phyloP scores from a whole-genome alignment of 2,888 invertebrate species.

The Laspeyria flexula region DNA sequence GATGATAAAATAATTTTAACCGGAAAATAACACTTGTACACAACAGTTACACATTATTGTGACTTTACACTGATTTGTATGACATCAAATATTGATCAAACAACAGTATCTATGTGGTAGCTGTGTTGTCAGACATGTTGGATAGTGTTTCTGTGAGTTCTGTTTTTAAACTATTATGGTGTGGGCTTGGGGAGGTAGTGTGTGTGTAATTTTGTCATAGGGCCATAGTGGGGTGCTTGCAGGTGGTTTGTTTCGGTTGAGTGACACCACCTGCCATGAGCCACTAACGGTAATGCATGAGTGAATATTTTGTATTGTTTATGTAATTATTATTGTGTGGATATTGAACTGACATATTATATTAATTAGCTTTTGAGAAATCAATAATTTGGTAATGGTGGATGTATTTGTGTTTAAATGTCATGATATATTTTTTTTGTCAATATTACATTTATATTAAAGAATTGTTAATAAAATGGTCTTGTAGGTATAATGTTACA shows the following conservation, averaged over 20 bases:
- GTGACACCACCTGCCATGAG: constrained; percentile 75
- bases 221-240: constrained; percentile 67
- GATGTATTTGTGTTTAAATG: not conserved
- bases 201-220: constrained; percentile 60
- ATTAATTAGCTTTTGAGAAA: constrained; percentile 4
- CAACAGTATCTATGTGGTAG: constrained; percentile 71
- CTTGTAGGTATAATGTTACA: no score
- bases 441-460: no score
- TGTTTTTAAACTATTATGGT: constrained; percentile 51
- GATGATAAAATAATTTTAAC: constrained; percentile 44
- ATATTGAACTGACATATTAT: constrained; percentile 22
- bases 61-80: constrained; percentile 58
- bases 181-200: constrained; percentile 49
- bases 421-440: not conserved
- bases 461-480: no score
- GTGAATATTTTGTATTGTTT: constrained; percentile 57
- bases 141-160: constrained; percentile 50
- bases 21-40: constrained; percentile 48
- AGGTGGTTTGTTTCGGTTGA: constrained; percentile 75
- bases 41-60: constrained; percentile 69
- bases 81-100: constrained; percentile 79
- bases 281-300: constrained; percentile 62
- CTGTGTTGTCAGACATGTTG: constrained; percentile 43
- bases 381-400: not conserved
- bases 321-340: constrained; percentile 37